These are phyloP conservation scores for Aviceda subcristata DNA, from an alignment of 2,113 vertebrate species.

Conservation along the genomic window DNA sequence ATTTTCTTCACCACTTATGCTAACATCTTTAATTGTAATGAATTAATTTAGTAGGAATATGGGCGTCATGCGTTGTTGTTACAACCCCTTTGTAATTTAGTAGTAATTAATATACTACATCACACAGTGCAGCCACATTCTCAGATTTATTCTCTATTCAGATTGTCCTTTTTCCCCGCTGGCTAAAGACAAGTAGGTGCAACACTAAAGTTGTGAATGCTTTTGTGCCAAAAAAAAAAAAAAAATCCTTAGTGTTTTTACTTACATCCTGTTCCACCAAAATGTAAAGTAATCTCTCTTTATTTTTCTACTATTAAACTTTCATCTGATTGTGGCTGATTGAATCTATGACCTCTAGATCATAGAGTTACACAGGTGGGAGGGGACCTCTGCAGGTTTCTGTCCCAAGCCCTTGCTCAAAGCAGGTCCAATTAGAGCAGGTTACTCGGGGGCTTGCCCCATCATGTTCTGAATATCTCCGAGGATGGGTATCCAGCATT, in stretches of 20 bases:
- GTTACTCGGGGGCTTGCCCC: background rate
- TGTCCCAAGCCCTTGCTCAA: background rate
- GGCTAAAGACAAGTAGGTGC: background rate
- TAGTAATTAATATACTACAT: background rate
- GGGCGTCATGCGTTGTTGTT: background rate
- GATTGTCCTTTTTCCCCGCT: background rate
- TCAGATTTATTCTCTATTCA: background rate
- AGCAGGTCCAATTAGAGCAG: background rate
- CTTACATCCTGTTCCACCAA: background rate
- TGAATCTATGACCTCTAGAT: background rate
- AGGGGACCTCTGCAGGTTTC: background rate
- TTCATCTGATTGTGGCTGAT: background rate
- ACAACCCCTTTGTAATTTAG: background rate
- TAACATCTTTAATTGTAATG: background rate
- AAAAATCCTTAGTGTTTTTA: background rate
- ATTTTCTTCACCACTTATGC: background rate
- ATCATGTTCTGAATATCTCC: background rate
- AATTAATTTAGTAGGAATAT: background rate
- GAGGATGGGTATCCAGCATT: background rate
- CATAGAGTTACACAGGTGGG: background rate
- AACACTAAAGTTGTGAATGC: background rate
- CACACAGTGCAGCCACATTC: background rate
- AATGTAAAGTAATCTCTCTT: background rate
- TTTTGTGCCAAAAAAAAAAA: background rate
- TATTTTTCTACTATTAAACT: background rate